Conservation (phyloP, 2,113 vertebrate genomes). For the Pholis gunnellus region DNA sequence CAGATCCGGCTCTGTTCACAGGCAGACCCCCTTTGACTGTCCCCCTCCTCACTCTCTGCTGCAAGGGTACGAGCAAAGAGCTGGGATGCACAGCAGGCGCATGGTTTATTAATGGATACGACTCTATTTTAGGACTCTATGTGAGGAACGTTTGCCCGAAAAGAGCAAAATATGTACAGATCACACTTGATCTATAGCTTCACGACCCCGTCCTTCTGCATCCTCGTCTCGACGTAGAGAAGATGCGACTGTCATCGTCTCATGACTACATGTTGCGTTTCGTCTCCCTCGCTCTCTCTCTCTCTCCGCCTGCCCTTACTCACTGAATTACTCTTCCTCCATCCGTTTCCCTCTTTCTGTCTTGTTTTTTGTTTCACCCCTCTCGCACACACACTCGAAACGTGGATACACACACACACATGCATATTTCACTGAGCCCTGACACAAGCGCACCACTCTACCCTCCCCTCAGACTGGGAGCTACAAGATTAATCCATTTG, state of each 20-base stretch:
- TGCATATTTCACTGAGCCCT: slow-evolving; percentile 69
- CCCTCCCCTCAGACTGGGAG: slow-evolving; percentile 60
- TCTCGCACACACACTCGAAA: not conserved
- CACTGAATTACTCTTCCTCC: not conserved
- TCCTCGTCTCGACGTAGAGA: not conserved
- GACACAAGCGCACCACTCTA: slow-evolving; percentile 50
- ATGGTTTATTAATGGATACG: slow-evolving; percentile 78
- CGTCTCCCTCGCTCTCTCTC: not conserved
- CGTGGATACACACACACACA: slow-evolving; percentile 2
- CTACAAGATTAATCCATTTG: slow-evolving; percentile 80
- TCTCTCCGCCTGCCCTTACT: not conserved
- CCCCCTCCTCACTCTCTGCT: slow-evolving; percentile 37
- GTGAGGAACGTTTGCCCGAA: slow-evolving; percentile 45
- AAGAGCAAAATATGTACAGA: slow-evolving; percentile 37
- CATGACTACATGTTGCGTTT: slow-evolving; percentile 6
- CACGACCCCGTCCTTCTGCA: not conserved
- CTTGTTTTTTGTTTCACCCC: slow-evolving; percentile 17
- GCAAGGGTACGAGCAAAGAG: slow-evolving; percentile 54
- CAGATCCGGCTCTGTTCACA: slow-evolving; percentile 39
- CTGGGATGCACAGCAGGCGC: slow-evolving; percentile 72
- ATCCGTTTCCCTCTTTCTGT: slow-evolving; percentile 28
- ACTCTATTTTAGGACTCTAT: slow-evolving; percentile 70
- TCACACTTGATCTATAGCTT: slow-evolving; percentile 37
- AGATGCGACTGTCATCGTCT: slow-evolving; percentile 18
- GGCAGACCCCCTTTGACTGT: slow-evolving; percentile 17